phyloP scores from a whole-genome alignment of 1,140 invertebrate genomes.

The Bradynema listronoti region DNA sequence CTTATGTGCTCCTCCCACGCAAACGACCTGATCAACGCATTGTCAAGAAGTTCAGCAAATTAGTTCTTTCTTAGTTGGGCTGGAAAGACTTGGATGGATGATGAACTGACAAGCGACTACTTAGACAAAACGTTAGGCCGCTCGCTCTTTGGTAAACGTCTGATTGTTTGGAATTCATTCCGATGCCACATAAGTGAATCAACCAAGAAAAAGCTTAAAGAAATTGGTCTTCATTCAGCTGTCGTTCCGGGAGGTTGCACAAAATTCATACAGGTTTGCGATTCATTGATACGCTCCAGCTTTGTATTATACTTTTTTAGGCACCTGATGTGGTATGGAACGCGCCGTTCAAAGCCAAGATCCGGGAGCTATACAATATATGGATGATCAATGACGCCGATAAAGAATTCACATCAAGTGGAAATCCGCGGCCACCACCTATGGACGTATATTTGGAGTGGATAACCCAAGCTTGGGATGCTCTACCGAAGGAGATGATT shows the following conservation, averaged over 20 bases:
- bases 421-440: slow-evolving; percentile 10
- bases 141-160: slow-evolving; percentile 10
- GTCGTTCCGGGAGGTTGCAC: slow-evolving; percentile 7
- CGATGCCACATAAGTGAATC: slow-evolving; percentile 12
- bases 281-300: too few relatives aligned
- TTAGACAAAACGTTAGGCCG: not conserved
- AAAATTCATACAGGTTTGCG: slow-evolving; percentile 17
- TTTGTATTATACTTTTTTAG: too few relatives aligned
- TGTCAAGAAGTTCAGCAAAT: slow-evolving; percentile 9
- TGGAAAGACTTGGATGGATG: slow-evolving; percentile 13
- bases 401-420: not conserved
- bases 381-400: slow-evolving; percentile 14
- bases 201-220: slow-evolving; percentile 1
- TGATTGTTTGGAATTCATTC: slow-evolving; percentile 14
- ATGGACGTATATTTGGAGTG: slow-evolving; percentile 20
- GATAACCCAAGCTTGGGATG: slow-evolving; percentile 12
- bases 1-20: slow-evolving; percentile 8
- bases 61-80: not conserved
- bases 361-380: not conserved
- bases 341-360: slow-evolving; percentile 6
- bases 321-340: slow-evolving; percentile 22
- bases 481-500: slow-evolving; percentile 5
- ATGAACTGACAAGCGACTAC: not conserved
- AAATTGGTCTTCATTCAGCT: too few relatives aligned
- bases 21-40: slow-evolving; percentile 7